A percentile compares a stretch with the other conserved stretches of the same genome.
Evolutionary conservation across 2,888 invertebrate genomes (phyloP).

Genomic region (Agrochola circellaris): DNA sequence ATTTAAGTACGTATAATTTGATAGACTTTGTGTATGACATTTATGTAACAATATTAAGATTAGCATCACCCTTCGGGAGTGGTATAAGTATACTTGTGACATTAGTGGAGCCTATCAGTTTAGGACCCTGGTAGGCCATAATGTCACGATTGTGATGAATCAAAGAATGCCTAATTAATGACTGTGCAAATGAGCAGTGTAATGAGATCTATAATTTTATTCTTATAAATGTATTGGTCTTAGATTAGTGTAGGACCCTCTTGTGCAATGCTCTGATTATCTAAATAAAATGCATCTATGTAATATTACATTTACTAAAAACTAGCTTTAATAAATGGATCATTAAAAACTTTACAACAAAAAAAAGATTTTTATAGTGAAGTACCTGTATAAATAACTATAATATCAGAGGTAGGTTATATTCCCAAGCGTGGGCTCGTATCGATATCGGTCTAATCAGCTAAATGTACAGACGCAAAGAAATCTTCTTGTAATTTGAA

Average conservation of each 20-base stretch:
- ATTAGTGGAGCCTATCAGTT: not conserved
- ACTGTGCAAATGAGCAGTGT: not conserved
- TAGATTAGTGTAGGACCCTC: not conserved
- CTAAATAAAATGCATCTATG: not conserved
- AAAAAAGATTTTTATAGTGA: not conserved
- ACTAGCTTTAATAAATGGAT: not conserved
- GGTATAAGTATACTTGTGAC: not conserved
- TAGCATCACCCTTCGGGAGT: constrained; percentile 9
- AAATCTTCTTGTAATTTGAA: constrained; percentile 10
- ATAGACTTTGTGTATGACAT: constrained; percentile 24
- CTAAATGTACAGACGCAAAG: not conserved
- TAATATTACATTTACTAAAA: not conserved
- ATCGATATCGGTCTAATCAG: constrained; percentile 11
- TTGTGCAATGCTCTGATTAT: constrained; percentile 11
- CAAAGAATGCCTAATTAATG: not conserved
- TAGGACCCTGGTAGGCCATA: not conserved
- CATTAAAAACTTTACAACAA: not conserved
- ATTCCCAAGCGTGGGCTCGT: not conserved
- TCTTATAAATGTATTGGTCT: not conserved
- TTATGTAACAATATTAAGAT: constrained; percentile 17
- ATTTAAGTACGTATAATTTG: constrained; percentile 9
- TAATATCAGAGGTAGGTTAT: constrained; percentile 2
- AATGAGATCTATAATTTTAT: not conserved
- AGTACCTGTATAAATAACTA: not conserved
- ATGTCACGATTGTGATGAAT: constrained; percentile 2